Evolutionary conservation across 1,140 invertebrate genomes (phyloP).

Genomic region (Drosophila biarmipes): DNA sequence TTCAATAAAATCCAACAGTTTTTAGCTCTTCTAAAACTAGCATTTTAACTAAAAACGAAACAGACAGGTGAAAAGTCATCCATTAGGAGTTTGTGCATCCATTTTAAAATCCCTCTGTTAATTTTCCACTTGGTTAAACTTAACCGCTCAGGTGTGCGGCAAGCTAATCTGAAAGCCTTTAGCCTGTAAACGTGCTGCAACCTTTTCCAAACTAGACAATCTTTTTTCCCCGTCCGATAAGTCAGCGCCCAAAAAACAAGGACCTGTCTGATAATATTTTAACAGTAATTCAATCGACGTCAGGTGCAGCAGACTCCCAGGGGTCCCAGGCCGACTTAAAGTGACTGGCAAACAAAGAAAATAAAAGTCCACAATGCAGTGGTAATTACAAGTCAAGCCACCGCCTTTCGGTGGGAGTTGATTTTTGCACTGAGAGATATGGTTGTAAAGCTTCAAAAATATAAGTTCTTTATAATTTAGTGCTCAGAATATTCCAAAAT

Average conservation of each 20-base stretch:
- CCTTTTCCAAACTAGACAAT: not conserved
- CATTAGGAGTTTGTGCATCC: not conserved
- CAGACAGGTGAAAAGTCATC: not conserved
- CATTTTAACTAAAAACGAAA: slow-evolving; percentile 2
- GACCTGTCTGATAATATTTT: slow-evolving; percentile 64
- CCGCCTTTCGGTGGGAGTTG: slow-evolving; percentile 23
- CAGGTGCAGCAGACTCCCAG: slow-evolving; percentile 30
- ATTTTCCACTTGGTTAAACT: slow-evolving; percentile 31
- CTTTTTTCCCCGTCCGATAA: slow-evolving; percentile 3
- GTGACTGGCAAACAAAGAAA: slow-evolving; percentile 47
- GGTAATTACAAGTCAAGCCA: slow-evolving; percentile 72
- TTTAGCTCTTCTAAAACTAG: not conserved
- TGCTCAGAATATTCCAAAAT: too few relatives aligned
- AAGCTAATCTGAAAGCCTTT: slow-evolving; percentile 7
- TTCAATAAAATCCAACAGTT: not conserved
- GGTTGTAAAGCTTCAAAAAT: not conserved
- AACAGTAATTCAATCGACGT: slow-evolving; percentile 71
- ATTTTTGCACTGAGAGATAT: slow-evolving; percentile 7
- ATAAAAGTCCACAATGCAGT: slow-evolving; percentile 72
- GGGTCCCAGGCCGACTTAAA: slow-evolving; percentile 17
- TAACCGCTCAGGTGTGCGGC: slow-evolving; percentile 25
- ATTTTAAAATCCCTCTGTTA: slow-evolving; percentile 3
- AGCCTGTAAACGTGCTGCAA: not conserved
- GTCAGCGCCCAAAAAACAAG: slow-evolving; percentile 34
- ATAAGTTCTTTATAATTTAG: too few relatives aligned